A percentile compares a stretch with the other conserved stretches of the same genome.
These are phyloP conservation scores for Saturnia japonica DNA, from an alignment of 2,888 invertebrate species.

Conservation along the genomic window DNA sequence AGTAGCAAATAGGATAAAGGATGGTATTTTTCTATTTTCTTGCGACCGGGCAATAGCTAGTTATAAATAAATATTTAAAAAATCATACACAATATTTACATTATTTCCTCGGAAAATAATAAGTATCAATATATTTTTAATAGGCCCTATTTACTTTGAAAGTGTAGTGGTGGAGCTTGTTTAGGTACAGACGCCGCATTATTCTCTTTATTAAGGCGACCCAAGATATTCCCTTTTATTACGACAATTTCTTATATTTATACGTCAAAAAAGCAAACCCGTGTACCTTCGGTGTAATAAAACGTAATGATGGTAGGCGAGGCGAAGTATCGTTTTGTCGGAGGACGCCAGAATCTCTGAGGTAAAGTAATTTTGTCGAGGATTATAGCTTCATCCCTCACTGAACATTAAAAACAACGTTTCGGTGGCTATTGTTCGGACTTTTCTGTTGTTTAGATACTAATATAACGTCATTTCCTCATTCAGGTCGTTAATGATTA, in stretches of 20 bases:
- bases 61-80: background rate
- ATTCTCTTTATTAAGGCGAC: slow-evolving; percentile 49
- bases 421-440: slow-evolving; percentile 46
- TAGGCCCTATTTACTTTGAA: slow-evolving; percentile 41
- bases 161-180: slow-evolving; percentile 41
- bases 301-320: slow-evolving; percentile 62
- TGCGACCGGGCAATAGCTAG: background rate
- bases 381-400: slow-evolving; percentile 57
- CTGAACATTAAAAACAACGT: slow-evolving; percentile 57
- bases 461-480: background rate
- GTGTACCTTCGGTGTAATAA: slow-evolving; percentile 69
- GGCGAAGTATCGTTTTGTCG: slow-evolving; percentile 57
- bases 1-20: no score
- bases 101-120: background rate
- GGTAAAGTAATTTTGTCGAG: slow-evolving; percentile 58
- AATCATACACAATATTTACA: background rate
- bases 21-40: background rate
- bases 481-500: background rate
- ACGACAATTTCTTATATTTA: slow-evolving; percentile 59
- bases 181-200: slow-evolving; percentile 38
- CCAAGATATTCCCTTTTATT: slow-evolving; percentile 57
- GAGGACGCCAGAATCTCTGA: slow-evolving; percentile 53
- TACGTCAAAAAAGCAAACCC: slow-evolving; percentile 69
- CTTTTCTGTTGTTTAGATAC: slow-evolving; percentile 20
- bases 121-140: slow-evolving; percentile 17